A percentile compares a stretch with the other conserved stretches of the same genome.
Conservation (phyloP, 2,888 invertebrate genomes). For the Aphidoletes aphidimyza region DNA sequence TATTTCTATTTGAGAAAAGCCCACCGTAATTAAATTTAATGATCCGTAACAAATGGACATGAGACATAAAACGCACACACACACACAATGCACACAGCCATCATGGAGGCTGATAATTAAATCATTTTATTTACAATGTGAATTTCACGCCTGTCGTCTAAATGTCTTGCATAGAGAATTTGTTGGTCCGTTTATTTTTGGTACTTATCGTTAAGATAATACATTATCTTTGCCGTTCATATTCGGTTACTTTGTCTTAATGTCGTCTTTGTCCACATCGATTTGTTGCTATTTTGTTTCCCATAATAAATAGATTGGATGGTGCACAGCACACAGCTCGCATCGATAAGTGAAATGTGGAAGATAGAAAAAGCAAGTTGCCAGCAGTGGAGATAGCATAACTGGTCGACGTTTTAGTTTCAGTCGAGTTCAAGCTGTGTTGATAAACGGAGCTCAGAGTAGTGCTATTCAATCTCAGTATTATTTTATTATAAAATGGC, state of each 20-base stretch:
- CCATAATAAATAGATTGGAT: background rate
- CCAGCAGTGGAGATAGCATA: background rate
- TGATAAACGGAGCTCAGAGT: background rate
- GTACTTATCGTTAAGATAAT: background rate
- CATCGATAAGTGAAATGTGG: background rate
- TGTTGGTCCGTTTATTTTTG: background rate
- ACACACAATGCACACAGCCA: background rate
- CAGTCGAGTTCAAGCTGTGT: background rate
- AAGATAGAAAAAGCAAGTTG: background rate
- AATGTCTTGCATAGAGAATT: background rate
- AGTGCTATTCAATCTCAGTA: background rate
- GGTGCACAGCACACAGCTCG: background rate
- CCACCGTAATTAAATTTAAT: conserved; percentile 9
- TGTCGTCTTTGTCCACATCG: background rate
- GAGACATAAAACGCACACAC: too few species aligned
- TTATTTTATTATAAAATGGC: background rate
- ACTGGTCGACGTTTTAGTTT: background rate
- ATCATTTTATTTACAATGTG: background rate
- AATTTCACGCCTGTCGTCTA: background rate
- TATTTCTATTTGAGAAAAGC: background rate
- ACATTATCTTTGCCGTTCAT: background rate
- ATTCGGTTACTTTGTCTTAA: background rate
- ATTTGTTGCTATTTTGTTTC: background rate
- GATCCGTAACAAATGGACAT: background rate
- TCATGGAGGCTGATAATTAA: background rate